These are phyloP conservation scores for Ennomos erosarius DNA, from an alignment of 2,888 invertebrate genomes.

Conservation along the genomic window DNA sequence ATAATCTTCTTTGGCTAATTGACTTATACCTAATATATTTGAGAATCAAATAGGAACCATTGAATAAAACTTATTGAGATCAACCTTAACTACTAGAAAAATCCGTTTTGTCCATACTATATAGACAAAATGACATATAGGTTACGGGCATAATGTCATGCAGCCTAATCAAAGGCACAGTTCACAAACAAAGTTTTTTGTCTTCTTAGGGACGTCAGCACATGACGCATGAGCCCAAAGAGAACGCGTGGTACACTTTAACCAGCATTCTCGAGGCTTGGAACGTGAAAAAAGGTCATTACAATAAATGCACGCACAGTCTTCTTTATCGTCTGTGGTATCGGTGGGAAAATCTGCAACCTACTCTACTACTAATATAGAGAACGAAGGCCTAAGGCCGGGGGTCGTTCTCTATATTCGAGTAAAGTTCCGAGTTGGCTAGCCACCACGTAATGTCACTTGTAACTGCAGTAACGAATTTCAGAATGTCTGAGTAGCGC, in stretches of 20 bases:
- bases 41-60: no score
- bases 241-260: constrained; percentile 23
- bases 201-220: constrained; percentile 16
- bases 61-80: no score
- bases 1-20: not conserved
- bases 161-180: constrained; percentile 8
- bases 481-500: no score
- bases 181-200: constrained; percentile 14
- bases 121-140: constrained; percentile 16
- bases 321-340: constrained; percentile 37
- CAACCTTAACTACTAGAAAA: no score
- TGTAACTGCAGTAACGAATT: no score
- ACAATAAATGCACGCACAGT: constrained; percentile 42
- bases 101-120: no score
- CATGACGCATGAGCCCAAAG: constrained; percentile 17
- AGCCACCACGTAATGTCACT: no score
- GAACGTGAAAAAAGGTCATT: constrained; percentile 42
- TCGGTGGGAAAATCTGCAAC: no score
- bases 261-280: constrained; percentile 39
- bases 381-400: no score
- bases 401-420: no score
- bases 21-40: not conserved
- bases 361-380: no score
- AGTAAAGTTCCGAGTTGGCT: no score
- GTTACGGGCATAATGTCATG: constrained; percentile 16